phyloP scores from a whole-genome alignment of 2,797 vertebrate species.

The Petrocephalus schoutedeni region DNA sequence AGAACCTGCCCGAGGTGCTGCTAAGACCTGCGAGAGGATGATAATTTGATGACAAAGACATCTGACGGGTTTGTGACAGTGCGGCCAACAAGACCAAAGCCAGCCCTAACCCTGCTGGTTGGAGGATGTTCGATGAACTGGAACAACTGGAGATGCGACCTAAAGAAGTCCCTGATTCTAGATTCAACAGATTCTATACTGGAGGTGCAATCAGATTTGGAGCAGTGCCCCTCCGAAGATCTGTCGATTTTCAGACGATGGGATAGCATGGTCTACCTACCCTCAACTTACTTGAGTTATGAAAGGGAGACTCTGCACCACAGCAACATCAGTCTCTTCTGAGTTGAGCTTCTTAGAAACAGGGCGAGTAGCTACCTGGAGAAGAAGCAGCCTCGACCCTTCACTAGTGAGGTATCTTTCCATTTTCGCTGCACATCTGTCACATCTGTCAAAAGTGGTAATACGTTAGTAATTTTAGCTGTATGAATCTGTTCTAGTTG shows the following conservation, averaged over 20 bases:
- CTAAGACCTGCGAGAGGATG: neutral
- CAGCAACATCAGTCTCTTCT: neutral
- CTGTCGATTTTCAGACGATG: neutral
- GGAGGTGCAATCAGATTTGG: neutral
- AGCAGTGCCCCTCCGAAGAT: neutral
- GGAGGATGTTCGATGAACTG: neutral
- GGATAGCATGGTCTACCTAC: neutral
- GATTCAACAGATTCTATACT: neutral
- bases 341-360: neutral
- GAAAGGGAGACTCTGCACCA: neutral
- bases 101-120: neutral
- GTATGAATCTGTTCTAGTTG: neutral
- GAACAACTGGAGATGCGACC: neutral
- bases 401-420: neutral
- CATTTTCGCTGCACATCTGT: neutral
- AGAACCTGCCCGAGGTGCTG: neutral
- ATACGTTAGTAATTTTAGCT: neutral
- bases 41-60: neutral
- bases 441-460: neutral
- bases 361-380: neutral
- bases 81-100: neutral
- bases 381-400: neutral
- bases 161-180: neutral
- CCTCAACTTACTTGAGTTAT: neutral
- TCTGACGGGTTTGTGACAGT: neutral